Conservation (phyloP, 2,113 vertebrate species). For the Acrocephalus arundinaceus region DNA sequence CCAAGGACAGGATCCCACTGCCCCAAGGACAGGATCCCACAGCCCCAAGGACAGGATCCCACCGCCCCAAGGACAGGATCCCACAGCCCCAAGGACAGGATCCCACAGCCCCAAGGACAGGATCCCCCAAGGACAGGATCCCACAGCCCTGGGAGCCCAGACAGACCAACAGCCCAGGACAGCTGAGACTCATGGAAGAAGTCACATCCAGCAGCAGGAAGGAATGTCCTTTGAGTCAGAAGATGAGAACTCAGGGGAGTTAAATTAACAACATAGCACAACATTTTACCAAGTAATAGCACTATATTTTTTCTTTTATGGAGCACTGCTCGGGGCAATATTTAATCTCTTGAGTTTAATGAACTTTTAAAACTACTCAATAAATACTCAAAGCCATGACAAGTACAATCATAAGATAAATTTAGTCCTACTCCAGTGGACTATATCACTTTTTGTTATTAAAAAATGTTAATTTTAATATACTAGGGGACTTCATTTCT, state of each 20-base stretch:
- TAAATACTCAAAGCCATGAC: conserved; percentile 76
- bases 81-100: fast-evolving
- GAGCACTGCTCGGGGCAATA: conserved; percentile 71
- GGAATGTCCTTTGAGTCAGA: conserved; percentile 63
- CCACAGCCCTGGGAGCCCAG: neutral
- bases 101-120: fast-evolving
- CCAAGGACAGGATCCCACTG: fast-evolving
- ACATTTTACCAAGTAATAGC: conserved; percentile 76
- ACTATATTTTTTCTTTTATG: conserved; percentile 75
- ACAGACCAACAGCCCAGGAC: fast-evolving
- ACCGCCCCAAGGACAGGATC: too few species aligned
- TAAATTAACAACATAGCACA: conserved; percentile 75
- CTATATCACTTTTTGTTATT: conserved; percentile 73
- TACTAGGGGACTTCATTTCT: conserved; percentile 64
- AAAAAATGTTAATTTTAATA: conserved; percentile 78
- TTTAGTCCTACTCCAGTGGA: conserved; percentile 61
- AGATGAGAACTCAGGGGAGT: conserved; percentile 72
- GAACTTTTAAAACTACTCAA: conserved; percentile 80
- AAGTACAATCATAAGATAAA: conserved; percentile 73
- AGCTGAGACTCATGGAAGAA: conserved; percentile 33
- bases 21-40: fast-evolving
- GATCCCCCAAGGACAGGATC: too few species aligned
- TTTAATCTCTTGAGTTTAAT: conserved; percentile 81
- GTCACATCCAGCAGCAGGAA: conserved; percentile 67
- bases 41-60: fast-evolving